Conservation (phyloP, 2,797 vertebrate genomes). For the Synanceia verrucosa region DNA sequence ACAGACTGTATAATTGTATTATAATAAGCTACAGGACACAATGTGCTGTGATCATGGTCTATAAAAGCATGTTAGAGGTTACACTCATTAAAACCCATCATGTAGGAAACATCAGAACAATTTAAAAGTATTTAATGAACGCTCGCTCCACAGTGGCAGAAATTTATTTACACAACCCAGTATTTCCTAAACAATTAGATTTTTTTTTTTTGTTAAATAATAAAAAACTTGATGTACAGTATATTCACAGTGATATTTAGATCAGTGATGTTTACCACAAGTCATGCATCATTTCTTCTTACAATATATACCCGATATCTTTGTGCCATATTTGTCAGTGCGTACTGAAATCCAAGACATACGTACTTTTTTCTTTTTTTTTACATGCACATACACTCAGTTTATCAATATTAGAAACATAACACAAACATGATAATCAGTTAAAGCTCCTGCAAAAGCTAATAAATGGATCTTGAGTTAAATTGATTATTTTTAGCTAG, state of each 20-base stretch:
- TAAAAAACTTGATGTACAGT: constrained; percentile 18
- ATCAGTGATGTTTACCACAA: constrained; percentile 15
- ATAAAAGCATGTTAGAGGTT: not conserved
- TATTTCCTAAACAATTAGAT: not conserved
- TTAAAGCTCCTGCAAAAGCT: not conserved
- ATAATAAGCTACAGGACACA: not conserved
- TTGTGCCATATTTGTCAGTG: constrained; percentile 14
- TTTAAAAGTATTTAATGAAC: not conserved
- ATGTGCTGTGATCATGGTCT: not conserved
- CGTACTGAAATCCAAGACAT: not conserved
- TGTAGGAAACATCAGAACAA: not conserved
- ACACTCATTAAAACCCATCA: not conserved
- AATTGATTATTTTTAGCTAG: not conserved
- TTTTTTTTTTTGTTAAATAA: constrained; percentile 7
- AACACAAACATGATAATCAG: not conserved
- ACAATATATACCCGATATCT: not conserved
- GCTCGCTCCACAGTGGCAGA: not conserved
- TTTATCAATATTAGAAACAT: not conserved
- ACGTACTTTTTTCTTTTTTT: not conserved
- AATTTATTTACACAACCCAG: constrained; percentile 26
- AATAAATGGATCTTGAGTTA: not conserved
- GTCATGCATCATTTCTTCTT: constrained; percentile 24
- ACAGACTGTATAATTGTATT: not conserved
- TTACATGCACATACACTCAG: not conserved
- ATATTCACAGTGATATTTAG: constrained; percentile 20